Evolutionary conservation across 1,140 invertebrate species (phyloP).

Genomic region (Brachionus sp.): DNA sequence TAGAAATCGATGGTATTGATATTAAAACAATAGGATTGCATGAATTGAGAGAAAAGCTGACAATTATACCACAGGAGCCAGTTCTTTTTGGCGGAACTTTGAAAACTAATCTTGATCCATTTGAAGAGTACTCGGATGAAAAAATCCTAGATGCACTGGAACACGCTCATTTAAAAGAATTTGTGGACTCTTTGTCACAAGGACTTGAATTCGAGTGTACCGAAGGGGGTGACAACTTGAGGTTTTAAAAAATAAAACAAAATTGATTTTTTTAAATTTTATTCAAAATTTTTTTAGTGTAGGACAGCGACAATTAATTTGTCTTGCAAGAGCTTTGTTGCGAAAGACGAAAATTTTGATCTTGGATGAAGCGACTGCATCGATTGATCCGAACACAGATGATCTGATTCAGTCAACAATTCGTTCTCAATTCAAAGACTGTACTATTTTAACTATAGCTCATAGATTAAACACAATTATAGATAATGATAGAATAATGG

Average conservation of each 20-base stretch:
- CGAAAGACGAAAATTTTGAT: slow-evolving; percentile 72
- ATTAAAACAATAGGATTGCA: slow-evolving; percentile 67
- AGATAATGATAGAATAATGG: slow-evolving; percentile 64
- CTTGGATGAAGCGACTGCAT: slow-evolving; percentile 64
- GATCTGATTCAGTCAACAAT: slow-evolving; percentile 60
- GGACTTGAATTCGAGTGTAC: neutral
- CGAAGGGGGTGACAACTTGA: slow-evolving; percentile 41
- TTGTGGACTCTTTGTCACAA: slow-evolving; percentile 51
- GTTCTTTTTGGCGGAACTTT: slow-evolving; percentile 80
- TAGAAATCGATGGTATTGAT: slow-evolving; percentile 69
- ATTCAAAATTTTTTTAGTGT: slow-evolving; percentile 51
- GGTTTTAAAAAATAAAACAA: neutral
- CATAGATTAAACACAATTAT: slow-evolving; percentile 61
- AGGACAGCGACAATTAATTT: slow-evolving; percentile 63
- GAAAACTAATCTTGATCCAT: slow-evolving; percentile 64
- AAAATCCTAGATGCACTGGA: slow-evolving; percentile 72
- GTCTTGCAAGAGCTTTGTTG: slow-evolving; percentile 63
- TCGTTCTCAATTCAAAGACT: slow-evolving; percentile 54
- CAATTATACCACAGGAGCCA: slow-evolving; percentile 86
- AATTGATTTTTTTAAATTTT: neutral
- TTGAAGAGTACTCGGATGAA: slow-evolving; percentile 69
- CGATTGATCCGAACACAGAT: slow-evolving; percentile 60
- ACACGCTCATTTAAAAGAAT: slow-evolving; percentile 63
- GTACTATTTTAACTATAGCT: slow-evolving; percentile 61
- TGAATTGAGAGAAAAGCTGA: slow-evolving; percentile 69